These are phyloP conservation scores for Nasonia vitripennis DNA, from an alignment of 1,140 invertebrate genomes.

Conservation along the genomic window DNA sequence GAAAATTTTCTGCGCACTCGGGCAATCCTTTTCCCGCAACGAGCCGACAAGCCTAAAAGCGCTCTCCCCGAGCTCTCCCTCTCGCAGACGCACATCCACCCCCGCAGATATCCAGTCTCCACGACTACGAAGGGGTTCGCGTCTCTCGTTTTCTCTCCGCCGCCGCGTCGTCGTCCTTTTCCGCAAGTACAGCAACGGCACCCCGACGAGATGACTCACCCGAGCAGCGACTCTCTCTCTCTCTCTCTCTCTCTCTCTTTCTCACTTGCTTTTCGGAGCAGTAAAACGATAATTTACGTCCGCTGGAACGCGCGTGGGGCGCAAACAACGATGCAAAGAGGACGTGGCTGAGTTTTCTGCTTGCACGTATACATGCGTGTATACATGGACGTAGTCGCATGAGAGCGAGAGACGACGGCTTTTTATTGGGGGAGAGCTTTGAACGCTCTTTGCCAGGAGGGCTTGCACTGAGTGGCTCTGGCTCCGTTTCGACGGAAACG, in stretches of 20 bases:
- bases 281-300: constrained; percentile 4
- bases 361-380: too few relatives aligned
- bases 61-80: neutral
- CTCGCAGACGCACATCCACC: neutral
- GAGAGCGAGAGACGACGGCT: too few relatives aligned
- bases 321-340: neutral
- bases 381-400: too few relatives aligned
- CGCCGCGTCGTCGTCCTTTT: neutral
- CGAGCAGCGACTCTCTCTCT: neutral
- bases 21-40: neutral
- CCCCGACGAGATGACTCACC: neutral
- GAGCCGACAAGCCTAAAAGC: neutral
- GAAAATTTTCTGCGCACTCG: neutral
- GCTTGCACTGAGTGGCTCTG: too few relatives aligned
- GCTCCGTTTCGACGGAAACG: too few relatives aligned
- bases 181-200: neutral
- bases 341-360: neutral
- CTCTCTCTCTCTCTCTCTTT: too few relatives aligned
- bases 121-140: neutral
- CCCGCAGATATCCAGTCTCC: neutral
- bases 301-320: neutral
- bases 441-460: too few relatives aligned
- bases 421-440: too few relatives aligned
- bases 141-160: neutral
- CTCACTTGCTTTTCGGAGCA: neutral